These are phyloP conservation scores for Hirtodrosophila alboralis DNA, from an alignment of 2,888 invertebrate genomes.

Conservation along the genomic window DNA sequence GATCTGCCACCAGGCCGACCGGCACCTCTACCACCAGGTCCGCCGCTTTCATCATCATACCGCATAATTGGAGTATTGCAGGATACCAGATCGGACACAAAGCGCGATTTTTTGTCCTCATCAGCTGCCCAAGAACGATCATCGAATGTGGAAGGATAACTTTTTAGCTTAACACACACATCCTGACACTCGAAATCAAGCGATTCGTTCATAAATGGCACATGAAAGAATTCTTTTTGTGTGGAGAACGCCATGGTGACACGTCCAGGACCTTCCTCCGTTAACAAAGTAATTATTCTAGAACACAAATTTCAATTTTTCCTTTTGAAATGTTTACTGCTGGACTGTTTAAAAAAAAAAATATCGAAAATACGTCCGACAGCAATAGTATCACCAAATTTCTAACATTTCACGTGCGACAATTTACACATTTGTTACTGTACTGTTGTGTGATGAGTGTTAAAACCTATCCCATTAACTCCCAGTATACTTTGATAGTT, in stretches of 20 bases:
- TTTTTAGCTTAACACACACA: conserved; percentile 77
- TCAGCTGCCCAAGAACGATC: conserved; percentile 81
- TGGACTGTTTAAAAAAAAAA: conserved; percentile 52
- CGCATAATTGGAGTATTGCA: conserved; percentile 60
- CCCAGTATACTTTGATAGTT: conserved; percentile 22
- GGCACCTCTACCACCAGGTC: conserved; percentile 16
- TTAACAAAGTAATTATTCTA: conserved; percentile 33
- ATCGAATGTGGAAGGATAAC: conserved; percentile 78
- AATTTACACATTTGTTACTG: conserved; percentile 52
- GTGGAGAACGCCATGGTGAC: conserved; percentile 82
- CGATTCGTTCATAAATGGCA: conserved; percentile 77
- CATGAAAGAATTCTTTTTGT: conserved; percentile 81
- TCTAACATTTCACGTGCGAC: conserved; percentile 44
- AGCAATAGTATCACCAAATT: conserved; percentile 46
- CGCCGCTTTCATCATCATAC: conserved; percentile 2
- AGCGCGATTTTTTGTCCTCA: conserved; percentile 75
- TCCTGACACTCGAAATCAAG: conserved; percentile 59
- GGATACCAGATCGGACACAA: conserved; percentile 79
- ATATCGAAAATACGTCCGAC: conserved; percentile 48
- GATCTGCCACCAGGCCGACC: conserved; percentile 7
- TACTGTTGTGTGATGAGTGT: conserved; percentile 6
- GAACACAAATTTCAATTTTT: conserved; percentile 47
- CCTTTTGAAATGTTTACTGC: conserved; percentile 39
- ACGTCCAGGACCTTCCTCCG: conserved; percentile 3
- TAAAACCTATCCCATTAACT: neutral